Base-by-base conservation (phyloP, 2,888 invertebrate genomes). In the Sialis lutaria region DNA sequence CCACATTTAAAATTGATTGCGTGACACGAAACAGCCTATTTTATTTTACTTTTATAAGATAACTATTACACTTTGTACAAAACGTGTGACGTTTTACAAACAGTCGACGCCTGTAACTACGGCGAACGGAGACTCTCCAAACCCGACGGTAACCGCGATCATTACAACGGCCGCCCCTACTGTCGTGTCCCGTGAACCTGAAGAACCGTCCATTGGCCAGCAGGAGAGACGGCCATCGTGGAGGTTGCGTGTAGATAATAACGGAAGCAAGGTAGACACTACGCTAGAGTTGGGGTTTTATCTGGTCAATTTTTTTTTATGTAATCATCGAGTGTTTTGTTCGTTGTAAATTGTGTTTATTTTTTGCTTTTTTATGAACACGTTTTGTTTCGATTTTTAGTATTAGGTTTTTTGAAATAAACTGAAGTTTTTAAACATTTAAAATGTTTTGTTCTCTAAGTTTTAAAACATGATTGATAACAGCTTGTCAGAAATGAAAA, bases 171-270 rank as follows among this genome's bases (percentile, higher is more conserved):
- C 70, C 55, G 66, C 67, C 54, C 65, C 72, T 41, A 67, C 68
- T 45, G 53, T 45, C n/a, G 43, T 33, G 47, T 40, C 47, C 35
- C 7, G 44, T 47, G 40, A 50, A 46, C 48, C 47, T 32, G 51
- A 48, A 30, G 60, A 61, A 50, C 58, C 58, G 49, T 55, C 59
- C 39, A 53, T 52, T 33, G 51, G 53, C 8, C 59, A 67, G 55
- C 73, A 73, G 55, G 90, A 90, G 67, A 77, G 89, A 56, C 80
- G 90, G 61, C 90, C 91, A 40, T 90, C 90, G 57, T 91, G 91
- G 91, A 79, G 90, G 65, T 75, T 91, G 60, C 79, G 84, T 65
- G 82, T 89, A 68, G 89, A 90, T 74, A 62, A 61, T 49, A 84
- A 86, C 67, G 75, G 81, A 67, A 86, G 84, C 72, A 91, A 90